Percentiles rank a stretch among this genome's conserved stretches.
Conservation (phyloP, 2,797 vertebrate species). For the Pseudotriccus pelzelni region DNA sequence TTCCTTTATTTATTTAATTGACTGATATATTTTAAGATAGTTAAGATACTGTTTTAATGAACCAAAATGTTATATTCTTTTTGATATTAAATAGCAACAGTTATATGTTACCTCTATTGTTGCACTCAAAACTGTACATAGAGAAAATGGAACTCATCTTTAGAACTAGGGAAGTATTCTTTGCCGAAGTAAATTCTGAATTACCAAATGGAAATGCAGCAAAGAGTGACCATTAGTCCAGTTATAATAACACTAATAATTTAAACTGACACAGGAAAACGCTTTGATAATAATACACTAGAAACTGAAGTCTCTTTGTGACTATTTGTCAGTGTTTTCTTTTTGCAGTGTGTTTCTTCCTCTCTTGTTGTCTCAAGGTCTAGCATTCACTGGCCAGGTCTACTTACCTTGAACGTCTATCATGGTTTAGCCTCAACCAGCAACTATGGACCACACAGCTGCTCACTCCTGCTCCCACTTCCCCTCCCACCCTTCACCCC, state of each 20-base stretch:
- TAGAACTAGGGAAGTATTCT: background rate
- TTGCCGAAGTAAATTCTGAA: background rate
- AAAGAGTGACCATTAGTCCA: background rate
- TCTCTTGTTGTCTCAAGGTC: background rate
- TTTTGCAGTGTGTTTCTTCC: background rate
- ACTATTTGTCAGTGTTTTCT: background rate
- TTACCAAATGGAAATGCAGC: background rate
- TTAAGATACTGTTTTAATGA: background rate
- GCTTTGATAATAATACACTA: background rate
- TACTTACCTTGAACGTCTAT: background rate
- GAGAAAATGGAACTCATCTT: background rate
- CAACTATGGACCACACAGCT: background rate
- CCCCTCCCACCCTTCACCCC: rapidly evolving
- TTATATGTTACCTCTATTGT: background rate
- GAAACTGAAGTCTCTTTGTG: background rate
- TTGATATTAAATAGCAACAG: background rate
- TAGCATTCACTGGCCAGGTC: background rate
- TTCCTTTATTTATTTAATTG: background rate
- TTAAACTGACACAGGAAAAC: background rate
- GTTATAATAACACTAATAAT: background rate
- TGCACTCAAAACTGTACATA: background rate
- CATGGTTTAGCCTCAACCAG: background rate
- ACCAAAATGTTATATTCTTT: background rate
- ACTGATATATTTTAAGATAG: background rate
- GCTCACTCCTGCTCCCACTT: background rate